These are phyloP conservation scores for Pseudochromis fuscus DNA, from an alignment of 2,797 vertebrate genomes.

Conservation along the genomic window DNA sequence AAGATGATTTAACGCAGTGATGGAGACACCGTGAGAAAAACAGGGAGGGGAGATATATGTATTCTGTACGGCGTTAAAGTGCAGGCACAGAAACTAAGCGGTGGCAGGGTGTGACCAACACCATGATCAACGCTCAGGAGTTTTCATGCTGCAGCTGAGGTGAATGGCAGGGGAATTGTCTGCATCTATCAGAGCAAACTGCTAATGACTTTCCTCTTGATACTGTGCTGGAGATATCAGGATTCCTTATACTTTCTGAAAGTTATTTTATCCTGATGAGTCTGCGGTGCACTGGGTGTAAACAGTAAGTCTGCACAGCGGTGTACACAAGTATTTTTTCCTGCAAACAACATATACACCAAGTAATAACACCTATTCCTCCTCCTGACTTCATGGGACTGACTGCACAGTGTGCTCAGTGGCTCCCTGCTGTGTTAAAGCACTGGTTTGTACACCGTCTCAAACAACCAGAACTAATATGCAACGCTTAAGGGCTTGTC, in stretches of 20 bases:
- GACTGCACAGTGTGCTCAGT: conserved; percentile 10
- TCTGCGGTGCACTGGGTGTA: background rate
- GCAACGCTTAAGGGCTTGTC: conserved; percentile 6
- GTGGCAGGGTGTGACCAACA: conserved; percentile 71
- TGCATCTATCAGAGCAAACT: conserved; percentile 35
- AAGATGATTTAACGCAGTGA: background rate
- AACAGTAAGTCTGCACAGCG: background rate
- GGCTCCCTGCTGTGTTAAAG: conserved; percentile 28
- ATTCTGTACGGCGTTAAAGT: background rate
- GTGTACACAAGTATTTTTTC: background rate
- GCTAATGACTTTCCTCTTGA: conserved; percentile 49
- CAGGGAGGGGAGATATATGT: background rate
- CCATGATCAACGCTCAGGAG: conserved; percentile 57
- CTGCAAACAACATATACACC: background rate
- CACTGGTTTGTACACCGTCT: conserved; percentile 8
- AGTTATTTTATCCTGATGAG: background rate
- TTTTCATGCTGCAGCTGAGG: conserved; percentile 58
- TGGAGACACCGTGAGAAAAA: conserved; percentile 17
- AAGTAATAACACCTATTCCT: conserved; percentile 12
- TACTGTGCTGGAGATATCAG: conserved; percentile 11
- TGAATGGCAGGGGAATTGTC: conserved; percentile 50
- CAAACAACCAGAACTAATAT: conserved; percentile 1
- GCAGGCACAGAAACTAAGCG: conserved; percentile 2
- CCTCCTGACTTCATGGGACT: conserved; percentile 1
- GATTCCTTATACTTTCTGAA: too few species aligned